Base-by-base conservation (phyloP, 1,140 invertebrate species). In the Onthophagus taurus region DNA sequence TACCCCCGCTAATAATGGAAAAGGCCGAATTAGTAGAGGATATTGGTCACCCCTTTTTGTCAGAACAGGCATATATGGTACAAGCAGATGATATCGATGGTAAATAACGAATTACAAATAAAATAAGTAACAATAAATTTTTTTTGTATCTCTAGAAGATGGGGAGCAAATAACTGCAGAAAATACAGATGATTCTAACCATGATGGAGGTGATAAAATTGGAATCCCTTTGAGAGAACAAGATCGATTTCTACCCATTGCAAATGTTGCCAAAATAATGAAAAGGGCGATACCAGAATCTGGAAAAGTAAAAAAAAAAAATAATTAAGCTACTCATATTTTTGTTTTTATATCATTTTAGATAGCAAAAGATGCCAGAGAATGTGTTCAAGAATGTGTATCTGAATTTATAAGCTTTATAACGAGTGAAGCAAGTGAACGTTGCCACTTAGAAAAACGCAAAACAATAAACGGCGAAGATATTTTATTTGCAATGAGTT, bases 391-490 rank as follows among this genome's bases (percentile, higher is more conserved):
- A 69, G 97, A 99, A 68, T 99, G 96, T 72, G 95, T 99, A 24
- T 97, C 93, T 0, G 97, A 99, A 63, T 99, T 99, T 62, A 97
- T 99, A 58, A 96, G 92, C 51, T 99, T 99, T 61, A 94, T 99
- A 34, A 99, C 96, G 0, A 96, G 91, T 59, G 96, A 99, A 73
- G 93, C 93, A 0, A 93, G 91, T 64, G 93, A 97, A 60, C 70
- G 92, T 17, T 97, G 93, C 70, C 87, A 95, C 53, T 83, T 95
- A 69, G 97, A 99, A 63, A 99, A 98, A 66, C 70, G 97, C 19
- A 99, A 99, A 72, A 99, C 97, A 2, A 98, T 99, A 16, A 99
- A 98, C 57, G 96, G 95, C 45, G 97, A 99, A 72, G 94, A 97
- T 71, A 88, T 98, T 45, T 67, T 97, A 7, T 97, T 89, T 68